Evolutionary conservation across 2,888 invertebrate genomes (phyloP).

Genomic region (Brachyptera putata): DNA sequence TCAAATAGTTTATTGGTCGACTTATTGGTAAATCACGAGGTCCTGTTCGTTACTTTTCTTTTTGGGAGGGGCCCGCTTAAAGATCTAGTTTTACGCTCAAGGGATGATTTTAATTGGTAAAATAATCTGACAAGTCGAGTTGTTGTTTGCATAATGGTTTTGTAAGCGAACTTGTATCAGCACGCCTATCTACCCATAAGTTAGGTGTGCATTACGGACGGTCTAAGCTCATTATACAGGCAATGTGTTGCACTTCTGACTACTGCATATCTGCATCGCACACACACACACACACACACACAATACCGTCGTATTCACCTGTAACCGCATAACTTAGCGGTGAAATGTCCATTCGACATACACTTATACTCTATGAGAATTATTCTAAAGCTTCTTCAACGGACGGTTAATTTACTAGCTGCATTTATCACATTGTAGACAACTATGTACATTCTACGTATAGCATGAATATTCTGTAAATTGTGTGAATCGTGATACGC

Average conservation of each 20-base stretch:
- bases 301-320: not conserved
- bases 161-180: conserved; percentile 1
- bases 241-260: conserved; percentile 3
- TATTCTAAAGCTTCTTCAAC: no score
- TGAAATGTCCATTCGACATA: no score
- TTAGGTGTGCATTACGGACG: not conserved
- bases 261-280: not conserved
- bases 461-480: conserved; percentile 2
- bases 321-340: no score
- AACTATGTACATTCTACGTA: conserved; percentile 5
- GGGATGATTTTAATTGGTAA: conserved; percentile 19
- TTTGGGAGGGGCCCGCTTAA: conserved; percentile 9
- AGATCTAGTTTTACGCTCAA: not conserved
- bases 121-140: not conserved
- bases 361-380: no score
- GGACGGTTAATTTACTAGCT: conserved; percentile 21
- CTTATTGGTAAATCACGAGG: conserved; percentile 8
- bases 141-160: conserved; percentile 11
- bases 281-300: no score
- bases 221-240: conserved; percentile 1
- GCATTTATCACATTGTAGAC: conserved; percentile 21
- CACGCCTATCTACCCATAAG: conserved; percentile 6
- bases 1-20: not conserved
- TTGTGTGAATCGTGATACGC: conserved; percentile 6
- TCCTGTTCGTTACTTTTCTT: not conserved